Conservation (phyloP, 1,140 invertebrate genomes). For the Drosophila busckii region DNA sequence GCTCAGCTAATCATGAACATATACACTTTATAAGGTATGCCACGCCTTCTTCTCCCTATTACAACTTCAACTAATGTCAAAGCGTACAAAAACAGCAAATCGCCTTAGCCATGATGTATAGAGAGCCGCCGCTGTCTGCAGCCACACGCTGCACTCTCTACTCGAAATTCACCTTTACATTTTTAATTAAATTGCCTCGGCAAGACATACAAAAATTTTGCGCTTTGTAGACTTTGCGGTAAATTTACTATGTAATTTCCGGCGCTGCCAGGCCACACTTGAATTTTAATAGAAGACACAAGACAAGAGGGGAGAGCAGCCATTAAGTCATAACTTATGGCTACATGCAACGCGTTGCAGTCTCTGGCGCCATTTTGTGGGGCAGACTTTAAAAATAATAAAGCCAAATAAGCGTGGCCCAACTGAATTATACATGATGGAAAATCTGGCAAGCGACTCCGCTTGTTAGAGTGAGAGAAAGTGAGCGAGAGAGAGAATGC, state of each 20-base stretch:
- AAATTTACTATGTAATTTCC: constrained; percentile 39
- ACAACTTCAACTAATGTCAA: no score
- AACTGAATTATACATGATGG: neutral
- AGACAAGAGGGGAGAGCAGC: constrained; percentile 14
- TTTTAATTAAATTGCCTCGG: constrained; percentile 36
- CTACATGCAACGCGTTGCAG: constrained; percentile 33
- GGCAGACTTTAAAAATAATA: constrained; percentile 51
- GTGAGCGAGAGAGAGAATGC: neutral
- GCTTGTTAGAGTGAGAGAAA: no score
- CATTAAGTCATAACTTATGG: constrained; percentile 60
- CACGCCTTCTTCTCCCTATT: no score
- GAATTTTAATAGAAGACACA: constrained; percentile 61
- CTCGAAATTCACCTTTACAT: constrained; percentile 15
- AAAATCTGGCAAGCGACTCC: constrained; percentile 32
- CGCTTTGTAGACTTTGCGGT: constrained; percentile 33
- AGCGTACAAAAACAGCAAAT: no score
- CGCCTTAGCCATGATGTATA: no score
- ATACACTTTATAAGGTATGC: no score
- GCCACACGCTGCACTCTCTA: no score
- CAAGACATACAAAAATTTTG: constrained; percentile 17
- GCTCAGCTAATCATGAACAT: no score
- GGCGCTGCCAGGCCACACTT: constrained; percentile 39
- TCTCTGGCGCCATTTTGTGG: constrained; percentile 24
- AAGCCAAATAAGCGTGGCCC: constrained; percentile 10
- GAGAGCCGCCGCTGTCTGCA: no score